Evolutionary conservation across 2,113 vertebrate species (phyloP), one percentile per base, ranked within the genome.

Genomic region (Orientallactaga bullata): DNA sequence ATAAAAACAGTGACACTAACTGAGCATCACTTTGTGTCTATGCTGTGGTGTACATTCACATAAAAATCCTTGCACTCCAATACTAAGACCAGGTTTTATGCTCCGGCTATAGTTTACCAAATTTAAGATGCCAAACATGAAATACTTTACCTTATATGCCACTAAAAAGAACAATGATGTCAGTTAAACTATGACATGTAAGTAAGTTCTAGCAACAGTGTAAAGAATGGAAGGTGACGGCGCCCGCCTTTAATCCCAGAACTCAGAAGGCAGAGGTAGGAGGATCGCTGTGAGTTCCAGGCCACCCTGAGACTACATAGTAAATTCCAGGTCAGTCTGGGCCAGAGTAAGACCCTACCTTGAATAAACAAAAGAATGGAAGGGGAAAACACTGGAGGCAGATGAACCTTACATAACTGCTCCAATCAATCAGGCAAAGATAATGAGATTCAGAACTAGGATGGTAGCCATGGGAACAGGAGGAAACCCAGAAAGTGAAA

Each of bases 381-480:
- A 47, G 42, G 47, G 37, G 89, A 92, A 96, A 55, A 86, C 69
- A 39, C 24, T 24, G 72, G 6, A 74, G 15, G 76, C 39, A 73
- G 23, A 68, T 76, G 39, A 85, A 85, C 92, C 30, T 47, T 55
- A 63, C n/a, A 63, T 4, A 83, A 66, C 42, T 76, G 10, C 3
- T 68, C 5, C 42, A 80, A 89, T 3, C 16, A 12, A 66, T 26
- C n/a, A 77, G 77, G 61, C 30, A 83, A 89, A 47, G 72, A 32
- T 89, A 88, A 87, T n/a, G 77, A 92, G 73, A 61, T 77, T 83
- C 81, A 88, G 73, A 92, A 93, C 20, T 39, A 85, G 88, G 90
- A 3, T 63, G 26, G 30, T 2, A 82, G 51, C 47, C 13, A 65
- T 28, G 47, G 37, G 74, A 92, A 74, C 7, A 58, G 39, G 32